Evolutionary conservation across 1,140 invertebrate species (phyloP).

Genomic region (Scaptodrosophila lebanonensis): DNA sequence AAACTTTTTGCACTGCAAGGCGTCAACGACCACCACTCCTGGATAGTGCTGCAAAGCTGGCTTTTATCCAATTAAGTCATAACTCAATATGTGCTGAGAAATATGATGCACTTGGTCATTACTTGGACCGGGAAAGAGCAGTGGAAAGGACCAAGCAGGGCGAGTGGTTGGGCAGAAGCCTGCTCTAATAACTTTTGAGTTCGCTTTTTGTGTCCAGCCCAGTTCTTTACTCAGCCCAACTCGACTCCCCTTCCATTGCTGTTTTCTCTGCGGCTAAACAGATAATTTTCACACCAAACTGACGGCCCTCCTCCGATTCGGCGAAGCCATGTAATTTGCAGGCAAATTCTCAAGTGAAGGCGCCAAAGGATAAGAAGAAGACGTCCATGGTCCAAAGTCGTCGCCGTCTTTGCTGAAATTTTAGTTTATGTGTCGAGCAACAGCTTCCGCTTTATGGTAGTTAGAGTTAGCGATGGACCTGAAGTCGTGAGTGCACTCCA

Average conservation of each 20-base stretch:
- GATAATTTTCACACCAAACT: slow-evolving; percentile 62
- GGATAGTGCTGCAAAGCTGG: slow-evolving; percentile 35
- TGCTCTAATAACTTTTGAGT: slow-evolving; percentile 65
- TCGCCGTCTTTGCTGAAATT: background rate
- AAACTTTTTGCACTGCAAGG: slow-evolving; percentile 14
- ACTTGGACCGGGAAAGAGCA: slow-evolving; percentile 58
- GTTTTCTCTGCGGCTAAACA: slow-evolving; percentile 37
- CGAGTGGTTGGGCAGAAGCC: slow-evolving; percentile 43
- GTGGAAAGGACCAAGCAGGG: too few relatives aligned
- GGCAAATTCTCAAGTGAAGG: slow-evolving; percentile 13
- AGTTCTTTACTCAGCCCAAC: too few relatives aligned
- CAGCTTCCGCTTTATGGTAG: slow-evolving; percentile 28
- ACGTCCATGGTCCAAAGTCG: background rate
- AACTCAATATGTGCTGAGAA: slow-evolving; percentile 71
- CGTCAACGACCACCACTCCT: background rate
- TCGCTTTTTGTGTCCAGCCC: slow-evolving; percentile 53
- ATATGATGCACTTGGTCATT: slow-evolving; percentile 69
- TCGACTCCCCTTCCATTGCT: too few relatives aligned
- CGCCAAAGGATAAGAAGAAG: background rate
- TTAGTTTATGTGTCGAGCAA: slow-evolving; percentile 49
- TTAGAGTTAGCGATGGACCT: too few relatives aligned
- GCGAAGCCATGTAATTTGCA: slow-evolving; percentile 36
- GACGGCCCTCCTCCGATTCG: background rate
- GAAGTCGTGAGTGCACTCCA: too few relatives aligned
- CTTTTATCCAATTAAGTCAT: slow-evolving; percentile 73